phyloP scores from a whole-genome alignment of 2,797 vertebrate genomes.

The Acanthiza pusilla region DNA sequence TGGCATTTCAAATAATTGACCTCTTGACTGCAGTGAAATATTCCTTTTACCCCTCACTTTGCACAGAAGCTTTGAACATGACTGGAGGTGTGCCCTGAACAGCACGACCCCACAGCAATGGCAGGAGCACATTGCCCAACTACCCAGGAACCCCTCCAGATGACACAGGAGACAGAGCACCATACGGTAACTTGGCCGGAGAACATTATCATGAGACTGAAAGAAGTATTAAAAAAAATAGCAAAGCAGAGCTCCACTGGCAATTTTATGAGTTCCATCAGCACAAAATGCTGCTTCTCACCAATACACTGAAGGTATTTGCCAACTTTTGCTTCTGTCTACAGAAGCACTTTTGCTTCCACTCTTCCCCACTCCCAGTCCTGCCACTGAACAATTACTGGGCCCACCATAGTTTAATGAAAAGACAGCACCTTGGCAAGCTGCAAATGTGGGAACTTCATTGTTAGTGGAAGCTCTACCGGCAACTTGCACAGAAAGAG shows the following conservation, averaged over 20 bases:
- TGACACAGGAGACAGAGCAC: fast-evolving
- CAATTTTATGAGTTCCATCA: background rate
- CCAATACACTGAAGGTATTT: background rate
- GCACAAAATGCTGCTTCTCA: background rate
- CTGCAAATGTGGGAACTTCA: background rate
- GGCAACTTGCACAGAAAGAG: fast-evolving
- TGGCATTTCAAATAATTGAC: background rate
- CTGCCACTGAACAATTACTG: background rate
- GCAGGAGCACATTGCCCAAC: background rate
- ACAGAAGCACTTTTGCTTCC: background rate
- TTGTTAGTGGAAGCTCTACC: background rate
- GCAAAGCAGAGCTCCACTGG: background rate
- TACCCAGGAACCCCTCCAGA: background rate
- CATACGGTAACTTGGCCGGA: fast-evolving
- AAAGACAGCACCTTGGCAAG: background rate
- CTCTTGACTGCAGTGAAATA: fast-evolving
- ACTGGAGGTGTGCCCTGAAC: background rate
- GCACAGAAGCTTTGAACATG: fast-evolving
- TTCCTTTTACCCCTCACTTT: background rate
- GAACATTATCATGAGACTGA: background rate
- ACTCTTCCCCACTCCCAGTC: background rate
- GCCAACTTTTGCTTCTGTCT: background rate
- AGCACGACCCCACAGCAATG: fast-evolving
- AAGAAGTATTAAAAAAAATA: background rate
- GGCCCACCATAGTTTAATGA: background rate